Conservation (phyloP, 2,797 vertebrate species). For the Sylvilagus floridanus region DNA sequence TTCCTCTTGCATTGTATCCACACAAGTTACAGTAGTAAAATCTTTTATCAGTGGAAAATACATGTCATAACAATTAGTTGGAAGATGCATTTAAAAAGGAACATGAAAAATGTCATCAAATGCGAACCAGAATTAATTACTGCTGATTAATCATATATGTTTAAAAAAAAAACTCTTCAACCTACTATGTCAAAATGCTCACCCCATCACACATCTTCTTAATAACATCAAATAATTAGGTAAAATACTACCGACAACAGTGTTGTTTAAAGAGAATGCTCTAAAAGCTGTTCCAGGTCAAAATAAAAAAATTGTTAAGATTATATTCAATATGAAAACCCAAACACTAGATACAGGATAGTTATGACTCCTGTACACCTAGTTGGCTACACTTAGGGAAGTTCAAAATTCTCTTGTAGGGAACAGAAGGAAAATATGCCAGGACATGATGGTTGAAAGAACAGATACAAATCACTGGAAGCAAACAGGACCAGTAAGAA, state of each 20-base stretch:
- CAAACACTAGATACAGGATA: not conserved
- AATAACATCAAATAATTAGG: conserved; percentile 38
- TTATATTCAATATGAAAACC: conserved; percentile 58
- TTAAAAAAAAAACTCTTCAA: not conserved
- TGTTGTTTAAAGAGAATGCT: conserved; percentile 5
- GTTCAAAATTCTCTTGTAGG: conserved; percentile 7
- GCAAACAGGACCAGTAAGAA: not conserved
- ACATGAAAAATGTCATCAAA: conserved; percentile 55
- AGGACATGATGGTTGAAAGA: not conserved
- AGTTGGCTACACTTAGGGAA: not conserved
- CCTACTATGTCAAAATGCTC: not conserved
- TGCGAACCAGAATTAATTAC: conserved; percentile 50
- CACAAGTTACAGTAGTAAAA: conserved; percentile 86
- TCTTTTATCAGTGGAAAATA: conserved; percentile 83
- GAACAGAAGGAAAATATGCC: not conserved
- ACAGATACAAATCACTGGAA: not conserved
- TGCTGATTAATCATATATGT: not conserved
- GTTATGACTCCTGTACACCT: not conserved
- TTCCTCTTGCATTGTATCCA: conserved; percentile 92
- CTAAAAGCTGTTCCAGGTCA: not conserved
- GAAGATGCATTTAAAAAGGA: conserved; percentile 55
- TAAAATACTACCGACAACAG: conserved; percentile 22
- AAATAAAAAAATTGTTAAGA: conserved; percentile 11
- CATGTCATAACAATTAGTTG: conserved; percentile 11
- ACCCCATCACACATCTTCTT: conserved; percentile 1